phyloP scores from a whole-genome alignment of 2,113 vertebrate genomes.

The Pygoscelis adeliae region DNA sequence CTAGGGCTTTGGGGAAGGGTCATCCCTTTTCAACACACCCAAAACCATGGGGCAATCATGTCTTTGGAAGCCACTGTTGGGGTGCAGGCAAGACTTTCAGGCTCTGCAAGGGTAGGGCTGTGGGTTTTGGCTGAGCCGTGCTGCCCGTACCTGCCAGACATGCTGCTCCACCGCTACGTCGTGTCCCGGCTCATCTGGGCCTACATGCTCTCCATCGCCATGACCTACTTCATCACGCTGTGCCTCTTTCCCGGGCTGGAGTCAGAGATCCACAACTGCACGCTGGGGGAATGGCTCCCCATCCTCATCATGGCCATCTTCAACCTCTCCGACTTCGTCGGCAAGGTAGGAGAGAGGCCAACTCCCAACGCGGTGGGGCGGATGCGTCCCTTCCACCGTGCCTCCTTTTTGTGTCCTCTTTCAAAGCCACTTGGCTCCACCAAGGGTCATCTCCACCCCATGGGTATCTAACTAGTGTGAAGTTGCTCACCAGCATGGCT shows the following conservation, averaged over 20 bases:
- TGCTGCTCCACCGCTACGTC: slow-evolving; percentile 92
- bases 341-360: slow-evolving; percentile 83
- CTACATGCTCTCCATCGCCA: slow-evolving; percentile 94
- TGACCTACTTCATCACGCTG: slow-evolving; percentile 97
- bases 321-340: slow-evolving; percentile 97
- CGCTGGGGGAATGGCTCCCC: slow-evolving; percentile 93
- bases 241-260: slow-evolving; percentile 96
- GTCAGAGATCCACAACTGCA: slow-evolving; percentile 91
- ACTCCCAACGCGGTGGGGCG: accelerated
- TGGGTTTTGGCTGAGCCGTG: neutral
- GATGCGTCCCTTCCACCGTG: neutral
- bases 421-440: neutral
- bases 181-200: slow-evolving; percentile 95
- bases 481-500: accelerated
- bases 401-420: neutral
- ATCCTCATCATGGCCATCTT: slow-evolving; percentile 99
- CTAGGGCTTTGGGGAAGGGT: neutral
- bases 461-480: neutral
- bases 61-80: neutral
- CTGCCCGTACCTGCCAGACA: slow-evolving; percentile 75
- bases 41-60: neutral
- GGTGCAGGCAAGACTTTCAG: neutral
- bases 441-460: neutral
- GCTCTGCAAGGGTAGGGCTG: neutral
- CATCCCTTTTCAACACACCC: neutral